Evolutionary conservation across 2,113 vertebrate species (phyloP).

Genomic region (Poeciliopsis occidentalis): DNA sequence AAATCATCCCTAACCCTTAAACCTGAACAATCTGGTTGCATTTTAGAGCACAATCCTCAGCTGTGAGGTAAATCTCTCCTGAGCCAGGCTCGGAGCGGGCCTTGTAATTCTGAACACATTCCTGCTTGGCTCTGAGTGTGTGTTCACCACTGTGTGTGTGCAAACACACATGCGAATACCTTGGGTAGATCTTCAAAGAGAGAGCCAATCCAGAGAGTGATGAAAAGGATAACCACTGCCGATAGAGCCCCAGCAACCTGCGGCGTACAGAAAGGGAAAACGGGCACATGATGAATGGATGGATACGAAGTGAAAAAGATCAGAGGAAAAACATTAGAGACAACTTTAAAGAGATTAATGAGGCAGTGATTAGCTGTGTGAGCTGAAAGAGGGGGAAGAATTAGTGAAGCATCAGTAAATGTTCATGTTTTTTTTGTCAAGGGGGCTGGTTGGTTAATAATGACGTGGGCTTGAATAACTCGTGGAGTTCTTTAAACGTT

Average conservation of each 20-base stretch:
- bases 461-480: constrained; percentile 12
- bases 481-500: not conserved
- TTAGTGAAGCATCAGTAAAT: not conserved
- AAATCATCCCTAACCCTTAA: not conserved
- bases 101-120: constrained; percentile 7
- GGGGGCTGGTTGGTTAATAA: too few relatives aligned
- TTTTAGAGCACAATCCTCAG: not conserved
- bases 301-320: constrained; percentile 6
- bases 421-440: not conserved
- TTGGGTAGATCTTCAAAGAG: constrained; percentile 92
- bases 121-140: constrained; percentile 2
- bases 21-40: not conserved
- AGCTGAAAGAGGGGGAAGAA: constrained; percentile 12
- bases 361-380: constrained; percentile 6
- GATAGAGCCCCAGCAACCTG: constrained; percentile 89
- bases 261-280: not conserved
- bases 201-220: constrained; percentile 88
- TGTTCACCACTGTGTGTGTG: not conserved
- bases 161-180: constrained; percentile 69
- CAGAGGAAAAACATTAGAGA: not conserved
- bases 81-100: not conserved
- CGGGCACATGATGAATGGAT: constrained; percentile 16
- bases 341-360: constrained; percentile 10
- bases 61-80: not conserved
- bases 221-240: constrained; percentile 88